These are phyloP conservation scores for Linnaemya tessellans DNA, from an alignment of 2,888 invertebrate genomes.

Conservation along the genomic window DNA sequence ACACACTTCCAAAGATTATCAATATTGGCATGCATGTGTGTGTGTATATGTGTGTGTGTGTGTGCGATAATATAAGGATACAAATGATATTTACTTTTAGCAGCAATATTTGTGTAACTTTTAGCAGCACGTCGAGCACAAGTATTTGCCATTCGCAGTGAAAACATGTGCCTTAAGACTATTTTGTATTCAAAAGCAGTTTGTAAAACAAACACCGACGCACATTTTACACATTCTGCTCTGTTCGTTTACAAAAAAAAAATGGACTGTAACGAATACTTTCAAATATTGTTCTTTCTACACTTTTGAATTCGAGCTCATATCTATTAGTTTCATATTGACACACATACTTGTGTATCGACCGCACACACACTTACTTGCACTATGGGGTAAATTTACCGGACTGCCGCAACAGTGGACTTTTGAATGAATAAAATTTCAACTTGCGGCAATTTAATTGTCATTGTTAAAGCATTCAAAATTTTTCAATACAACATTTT, in stretches of 20 bases:
- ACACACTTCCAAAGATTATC: constrained; percentile 33
- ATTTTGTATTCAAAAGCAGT: constrained; percentile 70
- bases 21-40: not conserved
- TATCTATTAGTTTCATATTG: constrained; percentile 37
- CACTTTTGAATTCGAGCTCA: constrained; percentile 31
- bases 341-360: not conserved
- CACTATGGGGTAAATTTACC: constrained; percentile 16
- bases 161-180: constrained; percentile 66
- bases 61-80: not conserved
- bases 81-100: constrained; percentile 49
- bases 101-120: constrained; percentile 31
- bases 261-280: constrained; percentile 39
- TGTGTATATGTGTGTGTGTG: not conserved
- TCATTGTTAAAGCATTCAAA: too few species aligned
- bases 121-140: constrained; percentile 25
- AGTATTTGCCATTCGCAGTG: constrained; percentile 33
- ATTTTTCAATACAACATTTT: too few species aligned
- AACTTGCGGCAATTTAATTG: too few species aligned
- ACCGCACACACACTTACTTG: not conserved
- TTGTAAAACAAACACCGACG: constrained; percentile 67
- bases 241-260: constrained; percentile 37
- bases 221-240: constrained; percentile 48
- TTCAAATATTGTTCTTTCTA: constrained; percentile 40
- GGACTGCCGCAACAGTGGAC: too few species aligned
- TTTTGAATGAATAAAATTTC: too few species aligned